These are phyloP conservation scores for Ciconia boyciana DNA, from an alignment of 2,113 vertebrate genomes.

Conservation along the genomic window DNA sequence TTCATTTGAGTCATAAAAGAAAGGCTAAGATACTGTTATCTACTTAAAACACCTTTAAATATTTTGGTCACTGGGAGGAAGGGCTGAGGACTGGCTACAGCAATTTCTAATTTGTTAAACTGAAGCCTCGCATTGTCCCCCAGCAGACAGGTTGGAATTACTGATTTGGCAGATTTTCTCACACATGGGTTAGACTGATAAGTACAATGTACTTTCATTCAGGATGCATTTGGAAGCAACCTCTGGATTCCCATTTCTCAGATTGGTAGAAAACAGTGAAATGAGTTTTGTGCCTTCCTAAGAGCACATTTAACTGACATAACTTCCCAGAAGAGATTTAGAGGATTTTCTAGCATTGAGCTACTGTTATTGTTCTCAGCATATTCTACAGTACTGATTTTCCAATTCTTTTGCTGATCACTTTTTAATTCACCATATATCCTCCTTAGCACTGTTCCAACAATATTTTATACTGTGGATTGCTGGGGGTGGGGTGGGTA, in stretches of 20 bases:
- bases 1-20: conserved; percentile 28
- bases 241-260: background rate
- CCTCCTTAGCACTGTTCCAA: background rate
- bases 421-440: background rate
- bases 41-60: conserved; percentile 59
- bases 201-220: conserved; percentile 6
- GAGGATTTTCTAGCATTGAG: background rate
- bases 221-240: conserved; percentile 5
- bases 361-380: background rate
- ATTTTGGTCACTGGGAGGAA: conserved; percentile 41
- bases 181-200: conserved; percentile 55
- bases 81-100: background rate
- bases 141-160: conserved; percentile 45
- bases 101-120: conserved; percentile 41
- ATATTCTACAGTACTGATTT: background rate
- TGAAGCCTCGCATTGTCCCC: conserved; percentile 6
- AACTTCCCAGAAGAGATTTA: background rate
- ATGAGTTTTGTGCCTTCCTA: background rate
- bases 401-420: background rate
- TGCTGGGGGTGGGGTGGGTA: background rate
- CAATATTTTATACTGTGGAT: background rate
- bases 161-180: conserved; percentile 62
- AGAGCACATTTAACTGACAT: background rate
- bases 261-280: background rate
- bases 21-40: conserved; percentile 54